These are phyloP conservation scores for Eubasilissa splendida DNA, from an alignment of 2,888 invertebrate species.

Conservation along the genomic window DNA sequence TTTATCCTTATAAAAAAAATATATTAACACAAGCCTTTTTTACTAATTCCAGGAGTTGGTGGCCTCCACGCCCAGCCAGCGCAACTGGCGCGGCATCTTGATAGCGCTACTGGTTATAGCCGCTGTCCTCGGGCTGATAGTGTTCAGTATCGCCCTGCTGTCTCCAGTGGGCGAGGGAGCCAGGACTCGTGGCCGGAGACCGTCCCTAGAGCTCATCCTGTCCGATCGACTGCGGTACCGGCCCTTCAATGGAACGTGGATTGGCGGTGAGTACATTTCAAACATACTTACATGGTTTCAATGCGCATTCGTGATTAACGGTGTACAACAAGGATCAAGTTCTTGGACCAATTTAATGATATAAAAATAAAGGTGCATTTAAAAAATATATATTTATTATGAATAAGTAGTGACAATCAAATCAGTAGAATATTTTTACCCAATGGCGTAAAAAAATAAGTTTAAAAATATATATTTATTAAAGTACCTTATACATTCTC, in stretches of 20 bases:
- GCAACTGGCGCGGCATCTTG: slow-evolving; percentile 96
- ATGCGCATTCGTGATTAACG: no score
- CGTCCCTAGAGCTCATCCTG: slow-evolving; percentile 80
- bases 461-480: no score
- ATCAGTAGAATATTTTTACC: no score
- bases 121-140: slow-evolving; percentile 89
- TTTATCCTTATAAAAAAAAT: not conserved
- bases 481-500: no score
- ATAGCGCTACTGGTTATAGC: slow-evolving; percentile 93
- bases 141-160: slow-evolving; percentile 92
- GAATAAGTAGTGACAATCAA: no score
- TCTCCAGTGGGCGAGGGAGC: slow-evolving; percentile 85
- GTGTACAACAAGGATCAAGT: no score
- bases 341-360: no score
- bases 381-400: no score
- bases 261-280: slow-evolving; percentile 72
- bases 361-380: no score
- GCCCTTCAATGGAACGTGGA: slow-evolving; percentile 86
- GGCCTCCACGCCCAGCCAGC: slow-evolving; percentile 86
- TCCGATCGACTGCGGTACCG: slow-evolving; percentile 71
- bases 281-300: no score
- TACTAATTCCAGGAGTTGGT: slow-evolving; percentile 85
- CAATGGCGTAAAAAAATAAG: no score
- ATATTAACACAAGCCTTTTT: not conserved
- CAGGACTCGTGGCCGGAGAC: slow-evolving; percentile 78